phyloP scores from a whole-genome alignment of 2,113 vertebrate species.

The Meleagris gallopavo region DNA sequence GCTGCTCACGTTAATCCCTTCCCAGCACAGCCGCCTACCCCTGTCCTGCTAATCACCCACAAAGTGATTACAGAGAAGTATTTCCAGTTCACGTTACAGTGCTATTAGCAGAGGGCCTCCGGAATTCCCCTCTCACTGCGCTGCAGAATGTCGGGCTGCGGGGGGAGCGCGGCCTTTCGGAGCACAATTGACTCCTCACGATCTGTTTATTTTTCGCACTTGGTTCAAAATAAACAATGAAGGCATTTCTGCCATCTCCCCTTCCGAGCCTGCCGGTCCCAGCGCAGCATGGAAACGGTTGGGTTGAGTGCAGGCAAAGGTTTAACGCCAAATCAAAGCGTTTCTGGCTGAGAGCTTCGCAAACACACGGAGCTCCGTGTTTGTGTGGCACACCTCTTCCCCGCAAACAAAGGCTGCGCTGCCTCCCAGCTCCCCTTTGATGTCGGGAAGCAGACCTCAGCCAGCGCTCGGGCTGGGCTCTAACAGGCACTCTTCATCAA shows the following conservation, averaged over 20 bases:
- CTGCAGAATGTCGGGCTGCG: background rate
- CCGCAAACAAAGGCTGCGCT: background rate
- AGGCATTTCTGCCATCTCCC: background rate
- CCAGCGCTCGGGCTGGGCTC: background rate
- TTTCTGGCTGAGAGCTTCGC: background rate
- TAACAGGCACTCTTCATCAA: background rate
- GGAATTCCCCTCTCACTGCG: background rate
- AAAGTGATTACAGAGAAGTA: background rate
- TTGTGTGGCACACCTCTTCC: background rate
- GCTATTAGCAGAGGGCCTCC: background rate
- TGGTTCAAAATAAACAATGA: background rate
- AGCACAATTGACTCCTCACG: background rate
- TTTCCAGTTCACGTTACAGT: background rate
- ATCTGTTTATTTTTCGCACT: background rate
- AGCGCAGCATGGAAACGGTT: background rate
- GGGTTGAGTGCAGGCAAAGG: background rate
- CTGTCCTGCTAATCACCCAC: background rate
- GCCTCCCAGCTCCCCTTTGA: background rate
- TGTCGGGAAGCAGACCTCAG: background rate
- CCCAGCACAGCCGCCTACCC: background rate
- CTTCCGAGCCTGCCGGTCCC: background rate
- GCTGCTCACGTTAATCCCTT: background rate
- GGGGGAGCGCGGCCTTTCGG: background rate
- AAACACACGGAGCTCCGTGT: fast-evolving
- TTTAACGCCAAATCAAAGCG: background rate